phyloP scores from a whole-genome alignment of 2,797 vertebrate species.

The Brotula barbata region DNA sequence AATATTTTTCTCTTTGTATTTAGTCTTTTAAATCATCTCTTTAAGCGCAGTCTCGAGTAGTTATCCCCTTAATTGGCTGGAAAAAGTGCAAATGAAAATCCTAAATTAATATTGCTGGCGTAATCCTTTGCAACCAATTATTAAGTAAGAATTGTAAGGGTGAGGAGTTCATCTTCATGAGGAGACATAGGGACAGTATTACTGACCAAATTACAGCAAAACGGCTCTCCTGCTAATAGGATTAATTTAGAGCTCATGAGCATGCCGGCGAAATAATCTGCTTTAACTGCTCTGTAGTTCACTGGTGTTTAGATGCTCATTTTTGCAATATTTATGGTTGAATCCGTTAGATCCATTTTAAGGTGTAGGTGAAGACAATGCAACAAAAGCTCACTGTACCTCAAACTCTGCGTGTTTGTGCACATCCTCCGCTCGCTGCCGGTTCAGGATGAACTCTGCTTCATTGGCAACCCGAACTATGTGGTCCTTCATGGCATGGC shows the following conservation, averaged over 20 bases:
- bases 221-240: conserved; percentile 47
- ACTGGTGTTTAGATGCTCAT: too few relatives aligned
- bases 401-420: conserved; percentile 98
- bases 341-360: too few relatives aligned
- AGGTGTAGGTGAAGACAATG: too few relatives aligned
- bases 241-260: conserved; percentile 50
- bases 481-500: conserved; percentile 99
- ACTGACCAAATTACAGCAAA: conserved; percentile 33
- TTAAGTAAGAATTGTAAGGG: conserved; percentile 54
- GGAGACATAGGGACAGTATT: conserved; percentile 59
- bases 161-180: conserved; percentile 51
- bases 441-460: conserved; percentile 96
- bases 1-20: too few relatives aligned
- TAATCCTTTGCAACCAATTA: conserved; percentile 50
- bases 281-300: conserved; percentile 18
- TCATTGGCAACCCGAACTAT: conserved; percentile 97
- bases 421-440: conserved; percentile 96
- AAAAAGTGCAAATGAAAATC: conserved; percentile 42
- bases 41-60: conserved; percentile 38
- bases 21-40: too few relatives aligned
- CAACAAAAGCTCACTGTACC: too few relatives aligned
- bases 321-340: conserved; percentile 6
- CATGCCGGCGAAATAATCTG: conserved; percentile 22
- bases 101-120: conserved; percentile 46
- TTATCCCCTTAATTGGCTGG: conserved; percentile 26